Conservation (phyloP, 1,140 invertebrate genomes). For the Macrostomum lignano region DNA sequence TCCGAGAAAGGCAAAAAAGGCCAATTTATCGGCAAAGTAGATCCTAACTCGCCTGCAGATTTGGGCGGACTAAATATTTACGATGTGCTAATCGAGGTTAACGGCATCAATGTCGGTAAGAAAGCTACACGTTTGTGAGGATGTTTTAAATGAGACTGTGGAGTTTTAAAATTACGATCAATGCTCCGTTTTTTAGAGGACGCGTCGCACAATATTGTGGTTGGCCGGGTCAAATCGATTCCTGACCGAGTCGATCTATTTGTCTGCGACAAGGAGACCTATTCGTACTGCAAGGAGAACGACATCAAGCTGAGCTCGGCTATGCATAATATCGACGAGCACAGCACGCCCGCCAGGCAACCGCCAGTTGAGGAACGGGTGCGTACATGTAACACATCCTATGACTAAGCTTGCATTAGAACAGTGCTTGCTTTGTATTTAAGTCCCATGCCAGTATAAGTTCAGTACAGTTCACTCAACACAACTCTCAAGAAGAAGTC, state of each 20-base stretch:
- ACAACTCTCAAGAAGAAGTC: too few species aligned
- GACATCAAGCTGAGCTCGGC: background rate
- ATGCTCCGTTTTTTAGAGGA: background rate
- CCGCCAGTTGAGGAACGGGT: too few species aligned
- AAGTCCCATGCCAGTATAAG: too few species aligned
- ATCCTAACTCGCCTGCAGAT: slow-evolving; percentile 63
- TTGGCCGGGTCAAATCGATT: background rate
- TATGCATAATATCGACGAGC: too few species aligned
- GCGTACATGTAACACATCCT: too few species aligned
- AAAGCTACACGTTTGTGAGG: background rate
- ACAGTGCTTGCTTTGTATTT: too few species aligned
- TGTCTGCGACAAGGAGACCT: background rate
- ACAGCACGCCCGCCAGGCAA: too few species aligned
- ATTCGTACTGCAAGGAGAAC: background rate
- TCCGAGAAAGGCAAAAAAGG: slow-evolving; percentile 77
- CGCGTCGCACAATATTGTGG: background rate
- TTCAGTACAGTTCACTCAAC: too few species aligned
- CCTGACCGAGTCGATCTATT: slow-evolving; percentile 1
- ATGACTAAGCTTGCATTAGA: too few species aligned
- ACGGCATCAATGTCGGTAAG: slow-evolving; percentile 41
- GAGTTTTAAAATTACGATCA: too few species aligned
- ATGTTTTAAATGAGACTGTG: background rate
- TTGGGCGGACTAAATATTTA: slow-evolving; percentile 55
- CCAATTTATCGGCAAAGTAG: slow-evolving; percentile 88
- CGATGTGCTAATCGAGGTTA: slow-evolving; percentile 51